A percentile compares a stretch with the other conserved stretches of the same genome.
phyloP scores from a whole-genome alignment of 1,140 invertebrate species.

The Heterodera carotae region DNA sequence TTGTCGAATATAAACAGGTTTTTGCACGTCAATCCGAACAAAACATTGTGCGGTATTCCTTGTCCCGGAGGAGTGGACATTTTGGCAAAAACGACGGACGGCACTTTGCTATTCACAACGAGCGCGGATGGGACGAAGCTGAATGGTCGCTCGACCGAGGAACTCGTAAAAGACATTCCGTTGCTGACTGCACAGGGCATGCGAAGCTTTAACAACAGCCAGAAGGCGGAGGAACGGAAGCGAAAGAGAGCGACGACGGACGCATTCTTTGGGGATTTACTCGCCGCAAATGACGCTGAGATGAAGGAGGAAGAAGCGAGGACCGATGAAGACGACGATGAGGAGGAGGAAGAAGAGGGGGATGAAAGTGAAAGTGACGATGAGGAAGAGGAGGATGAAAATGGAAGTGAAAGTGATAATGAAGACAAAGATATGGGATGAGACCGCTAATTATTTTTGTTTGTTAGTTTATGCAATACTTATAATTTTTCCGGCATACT shows the following conservation, averaged over 20 bases:
- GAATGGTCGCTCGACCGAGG: slow-evolving; percentile 9
- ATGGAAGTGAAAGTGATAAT: background rate
- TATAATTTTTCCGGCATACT: background rate
- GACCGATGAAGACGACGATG: slow-evolving; percentile 18
- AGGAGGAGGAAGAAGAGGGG: slow-evolving; percentile 11
- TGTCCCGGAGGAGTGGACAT: slow-evolving; percentile 37
- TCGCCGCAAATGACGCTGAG: slow-evolving; percentile 1
- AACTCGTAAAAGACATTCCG: slow-evolving; percentile 30
- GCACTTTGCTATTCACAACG: slow-evolving; percentile 5
- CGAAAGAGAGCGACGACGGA: slow-evolving; percentile 16
- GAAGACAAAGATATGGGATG: too few relatives aligned
- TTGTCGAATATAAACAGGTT: too few relatives aligned
- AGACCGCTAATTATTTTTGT: background rate
- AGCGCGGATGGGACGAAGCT: slow-evolving; percentile 31
- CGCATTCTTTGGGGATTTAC: slow-evolving; percentile 33
- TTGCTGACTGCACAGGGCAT: slow-evolving; percentile 26
- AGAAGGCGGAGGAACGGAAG: slow-evolving; percentile 23
- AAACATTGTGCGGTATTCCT: slow-evolving; percentile 14
- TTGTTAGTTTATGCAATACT: background rate
- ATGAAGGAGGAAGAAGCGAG: slow-evolving; percentile 1
- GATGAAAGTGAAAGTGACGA: background rate
- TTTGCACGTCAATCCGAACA: slow-evolving; percentile 41
- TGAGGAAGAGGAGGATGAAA: slow-evolving; percentile 11
- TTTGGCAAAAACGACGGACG: slow-evolving; percentile 32
- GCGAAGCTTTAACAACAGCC: slow-evolving; percentile 8